phyloP scores from a whole-genome alignment of 2,888 invertebrate species.

The Epinotia brunnichana region DNA sequence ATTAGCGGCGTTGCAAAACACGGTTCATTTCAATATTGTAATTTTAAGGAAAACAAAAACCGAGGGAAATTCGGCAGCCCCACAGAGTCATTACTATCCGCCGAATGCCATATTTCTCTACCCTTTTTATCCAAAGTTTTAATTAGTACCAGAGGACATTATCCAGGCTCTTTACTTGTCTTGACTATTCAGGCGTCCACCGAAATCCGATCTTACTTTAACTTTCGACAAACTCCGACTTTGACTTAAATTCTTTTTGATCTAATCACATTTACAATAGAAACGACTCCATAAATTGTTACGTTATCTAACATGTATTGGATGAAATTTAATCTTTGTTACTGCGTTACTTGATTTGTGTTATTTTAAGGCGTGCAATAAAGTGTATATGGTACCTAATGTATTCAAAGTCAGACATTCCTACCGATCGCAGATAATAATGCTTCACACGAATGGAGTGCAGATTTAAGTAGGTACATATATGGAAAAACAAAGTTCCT shows the following conservation, averaged over 20 bases:
- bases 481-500: too few relatives aligned
- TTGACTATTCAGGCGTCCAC: slow-evolving; percentile 62
- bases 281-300: background rate
- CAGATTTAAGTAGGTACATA: too few relatives aligned
- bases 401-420: too few relatives aligned
- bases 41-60: slow-evolving; percentile 68
- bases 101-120: slow-evolving; percentile 78
- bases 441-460: too few relatives aligned
- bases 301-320: background rate
- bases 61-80: slow-evolving; percentile 70
- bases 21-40: slow-evolving; percentile 61
- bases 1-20: slow-evolving; percentile 37
- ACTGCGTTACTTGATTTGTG: too few relatives aligned
- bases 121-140: slow-evolving; percentile 82
- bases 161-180: slow-evolving; percentile 71
- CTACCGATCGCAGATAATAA: too few relatives aligned
- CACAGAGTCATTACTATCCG: slow-evolving; percentile 75
- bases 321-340: background rate
- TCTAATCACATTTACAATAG: slow-evolving; percentile 38
- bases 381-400: too few relatives aligned
- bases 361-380: too few relatives aligned
- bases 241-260: slow-evolving; percentile 39
- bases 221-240: slow-evolving; percentile 28
- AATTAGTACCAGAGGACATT: slow-evolving; percentile 83
- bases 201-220: slow-evolving; percentile 65